Percentiles rank a stretch among this genome's conserved stretches.
These are phyloP conservation scores for Gryon sp. DNA, from an alignment of 1,140 invertebrate species.

Conservation along the genomic window DNA sequence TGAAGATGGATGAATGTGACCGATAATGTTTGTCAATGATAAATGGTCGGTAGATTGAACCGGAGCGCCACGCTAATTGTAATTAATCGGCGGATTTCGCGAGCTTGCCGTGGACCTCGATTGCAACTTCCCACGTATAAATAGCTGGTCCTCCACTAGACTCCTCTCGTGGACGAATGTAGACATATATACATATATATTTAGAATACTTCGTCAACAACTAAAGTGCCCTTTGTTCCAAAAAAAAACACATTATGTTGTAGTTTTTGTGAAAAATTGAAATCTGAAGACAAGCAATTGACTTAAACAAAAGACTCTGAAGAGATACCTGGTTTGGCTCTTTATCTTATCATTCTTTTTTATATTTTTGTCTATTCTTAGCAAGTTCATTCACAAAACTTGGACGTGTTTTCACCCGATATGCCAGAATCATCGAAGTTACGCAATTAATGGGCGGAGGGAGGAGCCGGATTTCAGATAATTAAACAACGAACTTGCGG, in stretches of 20 bases:
- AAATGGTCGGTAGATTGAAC: conserved; percentile 29
- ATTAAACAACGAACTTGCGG: conserved; percentile 20
- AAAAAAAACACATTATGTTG: too few relatives aligned
- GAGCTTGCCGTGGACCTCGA: conserved; percentile 19
- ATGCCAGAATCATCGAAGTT: not conserved
- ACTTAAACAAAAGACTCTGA: conserved; percentile 13
- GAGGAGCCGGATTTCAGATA: conserved; percentile 21
- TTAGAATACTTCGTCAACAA: not conserved
- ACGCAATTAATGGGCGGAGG: conserved; percentile 3
- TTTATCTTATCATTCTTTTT: conserved; percentile 42
- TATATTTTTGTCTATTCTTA: too few relatives aligned
- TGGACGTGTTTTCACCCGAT: not conserved
- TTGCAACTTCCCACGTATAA: conserved; percentile 18
- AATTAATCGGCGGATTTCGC: conserved; percentile 40
- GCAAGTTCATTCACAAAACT: conserved; percentile 35
- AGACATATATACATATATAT: too few relatives aligned
- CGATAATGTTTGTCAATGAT: conserved; percentile 45
- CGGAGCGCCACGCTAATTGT: conserved; percentile 25
- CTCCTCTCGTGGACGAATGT: too few relatives aligned
- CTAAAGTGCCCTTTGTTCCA: too few relatives aligned
- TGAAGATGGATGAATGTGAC: conserved; percentile 41
- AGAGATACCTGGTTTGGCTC: not conserved
- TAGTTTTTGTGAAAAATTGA: too few relatives aligned
- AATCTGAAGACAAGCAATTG: too few relatives aligned
- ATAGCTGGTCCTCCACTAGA: not conserved